phyloP scores from a whole-genome alignment of 2,113 vertebrate species.

The Tursiops truncatus region DNA sequence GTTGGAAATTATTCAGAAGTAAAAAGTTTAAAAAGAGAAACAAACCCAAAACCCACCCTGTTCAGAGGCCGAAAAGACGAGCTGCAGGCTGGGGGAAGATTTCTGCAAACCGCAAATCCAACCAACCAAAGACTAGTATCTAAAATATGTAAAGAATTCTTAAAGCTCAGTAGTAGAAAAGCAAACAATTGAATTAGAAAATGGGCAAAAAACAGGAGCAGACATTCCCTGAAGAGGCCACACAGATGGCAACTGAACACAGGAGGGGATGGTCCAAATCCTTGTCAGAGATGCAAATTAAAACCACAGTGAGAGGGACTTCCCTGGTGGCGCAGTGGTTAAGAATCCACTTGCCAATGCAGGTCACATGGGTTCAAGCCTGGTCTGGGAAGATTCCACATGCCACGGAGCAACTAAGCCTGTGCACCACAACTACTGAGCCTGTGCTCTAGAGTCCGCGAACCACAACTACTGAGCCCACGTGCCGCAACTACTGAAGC shows the following conservation, averaged over 20 bases:
- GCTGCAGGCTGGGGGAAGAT: neutral
- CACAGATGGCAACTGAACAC: neutral
- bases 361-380: too few relatives aligned
- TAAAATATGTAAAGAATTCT: neutral
- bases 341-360: too few relatives aligned
- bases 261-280: rapidly evolving
- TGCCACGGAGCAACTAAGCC: too few relatives aligned
- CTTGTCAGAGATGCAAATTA: neutral
- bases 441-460: too few relatives aligned
- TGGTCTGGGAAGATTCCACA: too few relatives aligned
- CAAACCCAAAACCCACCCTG: neutral
- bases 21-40: neutral
- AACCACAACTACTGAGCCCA: too few relatives aligned
- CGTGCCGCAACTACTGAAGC: too few relatives aligned
- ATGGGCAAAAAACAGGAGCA: neutral
- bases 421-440: too few relatives aligned
- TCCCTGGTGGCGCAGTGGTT: too few relatives aligned
- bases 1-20: neutral
- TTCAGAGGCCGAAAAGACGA: neutral
- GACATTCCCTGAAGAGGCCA: neutral
- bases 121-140: neutral
- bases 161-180: too few relatives aligned
- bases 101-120: neutral
- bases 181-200: neutral
- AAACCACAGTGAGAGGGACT: neutral